These are phyloP conservation scores for Herpetotheres cachinnans DNA, from an alignment of 2,113 vertebrate genomes.

Conservation along the genomic window DNA sequence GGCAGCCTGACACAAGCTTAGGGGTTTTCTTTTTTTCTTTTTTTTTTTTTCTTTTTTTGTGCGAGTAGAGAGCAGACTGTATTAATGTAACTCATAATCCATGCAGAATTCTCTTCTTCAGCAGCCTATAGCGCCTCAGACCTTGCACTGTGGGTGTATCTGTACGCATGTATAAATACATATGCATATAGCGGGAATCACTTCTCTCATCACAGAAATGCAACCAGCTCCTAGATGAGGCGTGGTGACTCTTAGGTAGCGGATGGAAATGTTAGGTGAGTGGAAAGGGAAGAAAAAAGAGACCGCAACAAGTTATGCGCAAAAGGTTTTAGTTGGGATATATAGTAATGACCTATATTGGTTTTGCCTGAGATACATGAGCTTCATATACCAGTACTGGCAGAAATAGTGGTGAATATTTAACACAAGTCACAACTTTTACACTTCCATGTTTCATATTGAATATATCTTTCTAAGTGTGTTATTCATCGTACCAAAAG, in stretches of 20 bases:
- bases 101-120: neutral
- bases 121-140: neutral
- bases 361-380: slow-evolving; percentile 10
- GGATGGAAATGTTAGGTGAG: neutral
- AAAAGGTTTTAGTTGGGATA: neutral
- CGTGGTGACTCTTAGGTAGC: neutral
- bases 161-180: neutral
- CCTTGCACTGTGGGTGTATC: neutral
- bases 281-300: neutral
- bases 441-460: slow-evolving; percentile 44
- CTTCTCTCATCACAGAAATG: neutral
- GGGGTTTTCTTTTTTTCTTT: too few species aligned
- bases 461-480: slow-evolving; percentile 57
- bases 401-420: slow-evolving; percentile 40
- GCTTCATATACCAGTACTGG: neutral
- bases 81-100: neutral
- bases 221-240: neutral
- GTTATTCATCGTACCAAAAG: slow-evolving; percentile 52
- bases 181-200: neutral
- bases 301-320: neutral
- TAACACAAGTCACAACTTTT: slow-evolving; percentile 50
- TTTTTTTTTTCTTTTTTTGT: too few species aligned
- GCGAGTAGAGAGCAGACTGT: neutral
- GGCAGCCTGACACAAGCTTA: too few species aligned
- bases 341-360: neutral